Percentiles rank a stretch among this genome's conserved stretches.
Conservation (phyloP, 2,888 invertebrate genomes). For the Tenthredo scrophulariae region DNA sequence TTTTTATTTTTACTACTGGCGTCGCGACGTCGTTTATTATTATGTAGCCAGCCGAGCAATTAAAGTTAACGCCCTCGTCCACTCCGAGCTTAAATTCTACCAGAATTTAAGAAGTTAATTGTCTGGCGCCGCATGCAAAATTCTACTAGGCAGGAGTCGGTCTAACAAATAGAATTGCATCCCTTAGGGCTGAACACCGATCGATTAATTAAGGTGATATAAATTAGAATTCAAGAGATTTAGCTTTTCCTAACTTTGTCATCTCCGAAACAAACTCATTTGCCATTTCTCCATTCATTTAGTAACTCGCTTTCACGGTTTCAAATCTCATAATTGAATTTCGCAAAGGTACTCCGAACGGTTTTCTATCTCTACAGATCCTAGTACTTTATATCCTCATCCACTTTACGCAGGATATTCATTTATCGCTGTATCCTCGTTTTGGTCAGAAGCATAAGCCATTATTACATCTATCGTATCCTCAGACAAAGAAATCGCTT, state of each 20-base stretch:
- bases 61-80: slow-evolving; percentile 70
- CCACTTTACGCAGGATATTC: not conserved
- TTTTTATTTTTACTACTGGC: slow-evolving; percentile 27
- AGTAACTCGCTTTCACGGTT: not conserved
- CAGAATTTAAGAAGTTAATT: slow-evolving; percentile 73
- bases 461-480: slow-evolving; percentile 12
- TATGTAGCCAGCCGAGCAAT: slow-evolving; percentile 70
- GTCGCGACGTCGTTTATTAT: slow-evolving; percentile 69
- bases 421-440: not conserved
- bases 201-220: not conserved
- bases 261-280: not conserved
- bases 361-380: not conserved
- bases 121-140: slow-evolving; percentile 68
- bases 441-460: not conserved
- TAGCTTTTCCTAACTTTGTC: not conserved
- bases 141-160: not conserved
- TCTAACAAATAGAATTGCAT: slow-evolving; percentile 25
- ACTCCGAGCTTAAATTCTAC: slow-evolving; percentile 60
- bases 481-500: slow-evolving; percentile 35
- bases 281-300: not conserved
- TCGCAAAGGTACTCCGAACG: not conserved
- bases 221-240: not conserved
- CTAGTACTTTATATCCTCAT: not conserved
- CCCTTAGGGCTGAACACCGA: not conserved
- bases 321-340: not conserved